These are phyloP conservation scores for Philereme vetulata DNA, from an alignment of 2,888 invertebrate genomes.

Conservation along the genomic window DNA sequence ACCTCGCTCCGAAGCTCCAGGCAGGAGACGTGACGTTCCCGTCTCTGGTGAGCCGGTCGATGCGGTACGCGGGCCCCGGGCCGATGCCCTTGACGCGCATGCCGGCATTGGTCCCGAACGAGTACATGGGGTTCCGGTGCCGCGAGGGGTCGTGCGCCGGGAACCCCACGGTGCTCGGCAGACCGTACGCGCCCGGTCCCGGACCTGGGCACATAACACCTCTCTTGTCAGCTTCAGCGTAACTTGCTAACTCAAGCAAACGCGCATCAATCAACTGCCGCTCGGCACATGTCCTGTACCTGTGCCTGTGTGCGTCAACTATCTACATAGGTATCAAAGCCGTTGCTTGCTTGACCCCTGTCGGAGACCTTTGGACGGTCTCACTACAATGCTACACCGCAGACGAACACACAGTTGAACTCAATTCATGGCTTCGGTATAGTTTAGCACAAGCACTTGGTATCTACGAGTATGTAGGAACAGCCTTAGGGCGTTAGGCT, in stretches of 20 bases:
- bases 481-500: no score
- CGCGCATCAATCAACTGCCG: background rate
- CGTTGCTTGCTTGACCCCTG: no score
- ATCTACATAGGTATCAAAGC: no score
- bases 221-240: background rate
- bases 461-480: no score
- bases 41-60: conserved; percentile 70
- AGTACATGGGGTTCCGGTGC: conserved; percentile 85
- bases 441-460: no score
- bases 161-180: conserved; percentile 86
- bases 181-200: conserved; percentile 86
- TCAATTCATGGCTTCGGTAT: no score
- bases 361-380: no score
- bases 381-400: no score
- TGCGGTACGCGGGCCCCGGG: conserved; percentile 76
- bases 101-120: conserved; percentile 77
- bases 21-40: conserved; percentile 76
- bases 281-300: no score
- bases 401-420: no score
- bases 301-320: no score
- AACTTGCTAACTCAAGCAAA: background rate
- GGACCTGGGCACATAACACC: conserved; percentile 77
- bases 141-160: conserved; percentile 85
- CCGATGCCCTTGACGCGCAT: conserved; percentile 75
- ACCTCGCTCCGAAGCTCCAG: conserved; percentile 76